A percentile compares a stretch with the other conserved stretches of the same genome.
These are phyloP conservation scores for Micrastur ruficollis DNA, from an alignment of 2,797 vertebrate genomes.

Conservation along the genomic window DNA sequence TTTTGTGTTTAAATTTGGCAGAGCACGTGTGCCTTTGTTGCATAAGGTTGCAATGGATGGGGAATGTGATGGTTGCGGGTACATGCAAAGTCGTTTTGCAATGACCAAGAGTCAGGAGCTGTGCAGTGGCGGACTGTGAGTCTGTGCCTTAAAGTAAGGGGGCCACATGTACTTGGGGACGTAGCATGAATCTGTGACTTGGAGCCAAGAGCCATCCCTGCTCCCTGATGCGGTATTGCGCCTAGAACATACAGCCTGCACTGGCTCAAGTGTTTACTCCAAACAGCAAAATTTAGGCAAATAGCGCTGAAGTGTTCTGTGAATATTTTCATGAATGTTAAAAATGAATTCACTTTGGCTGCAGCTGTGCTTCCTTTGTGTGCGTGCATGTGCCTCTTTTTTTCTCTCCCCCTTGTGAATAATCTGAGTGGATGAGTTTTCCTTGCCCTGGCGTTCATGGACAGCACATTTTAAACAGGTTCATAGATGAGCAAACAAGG, in stretches of 20 bases:
- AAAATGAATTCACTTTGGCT: conserved; percentile 68
- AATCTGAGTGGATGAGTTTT: conserved; percentile 64
- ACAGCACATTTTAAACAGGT: conserved; percentile 48
- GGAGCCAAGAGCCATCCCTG: background rate
- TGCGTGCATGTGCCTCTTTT: conserved; percentile 35
- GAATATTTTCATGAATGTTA: conserved; percentile 69
- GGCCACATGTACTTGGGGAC: background rate
- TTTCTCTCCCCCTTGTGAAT: conserved; percentile 41
- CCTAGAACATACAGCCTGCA: background rate
- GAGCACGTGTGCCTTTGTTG: background rate
- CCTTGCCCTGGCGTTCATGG: conserved; percentile 25
- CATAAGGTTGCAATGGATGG: background rate
- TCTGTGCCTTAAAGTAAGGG: background rate
- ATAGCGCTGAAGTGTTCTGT: conserved; percentile 46
- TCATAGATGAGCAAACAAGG: conserved; percentile 19
- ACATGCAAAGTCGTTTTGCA: background rate
- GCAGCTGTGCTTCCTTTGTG: conserved; percentile 72
- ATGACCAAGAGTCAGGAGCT: background rate
- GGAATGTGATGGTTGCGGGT: background rate
- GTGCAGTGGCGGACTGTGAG: background rate
- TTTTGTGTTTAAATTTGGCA: background rate
- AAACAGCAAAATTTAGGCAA: conserved; percentile 46
- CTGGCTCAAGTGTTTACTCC: conserved; percentile 58
- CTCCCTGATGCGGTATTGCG: fast-evolving
- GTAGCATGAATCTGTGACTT: background rate